Base-by-base conservation (phyloP, 2,888 invertebrate species). In the Spodoptera littoralis region DNA sequence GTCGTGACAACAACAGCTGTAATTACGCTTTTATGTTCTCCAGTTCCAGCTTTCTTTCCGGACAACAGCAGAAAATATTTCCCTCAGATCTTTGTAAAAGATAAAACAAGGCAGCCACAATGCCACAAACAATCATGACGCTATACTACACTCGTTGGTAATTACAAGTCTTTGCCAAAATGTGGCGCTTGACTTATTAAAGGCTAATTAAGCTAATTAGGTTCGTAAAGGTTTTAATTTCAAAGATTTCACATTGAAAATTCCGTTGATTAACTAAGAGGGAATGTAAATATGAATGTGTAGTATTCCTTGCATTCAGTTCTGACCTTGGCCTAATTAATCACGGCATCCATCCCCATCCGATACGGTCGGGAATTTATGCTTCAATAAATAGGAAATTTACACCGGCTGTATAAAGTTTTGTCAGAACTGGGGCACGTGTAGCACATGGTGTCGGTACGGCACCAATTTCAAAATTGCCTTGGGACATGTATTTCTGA, bases 241-340 rank as follows among this genome's bases (percentile, higher is more conserved):
- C 42, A 49, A 27, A 58, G 46, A 54, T 45, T 64, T 13, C 22
- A 18, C 18, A 13, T 45, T 45, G n/a, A 30, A 60, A 63, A 67
- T 65, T 49, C 11, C 12, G 24, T 45, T 56, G 56, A 60, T 64
- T 66, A 47, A 49, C 27, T 41, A 8, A 52, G 13, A 27, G 61
- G 47, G 59, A 54, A 56, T 44, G 50, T 52, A 47, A 62, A 24
- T 51, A 44, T 12, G 48, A 49, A 44, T 44, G 24, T 47, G 27
- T 46, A 54, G 45, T 27, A 63, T 65, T 63, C 55, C 63, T 55
- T 68, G 65, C 65, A 64, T 62, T 62, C 46, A 45, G 36, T 41
- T 11, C 13, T 48, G 53, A 56, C 75, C 78, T 78, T 74, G 75
- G n/a, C 59, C 72, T 57, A 69, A 77, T 66, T 77, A 73, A 61